phyloP scores from a whole-genome alignment of 2,113 vertebrate species.

The crab-eating macaque (Macaca fascicularis) region DNA sequence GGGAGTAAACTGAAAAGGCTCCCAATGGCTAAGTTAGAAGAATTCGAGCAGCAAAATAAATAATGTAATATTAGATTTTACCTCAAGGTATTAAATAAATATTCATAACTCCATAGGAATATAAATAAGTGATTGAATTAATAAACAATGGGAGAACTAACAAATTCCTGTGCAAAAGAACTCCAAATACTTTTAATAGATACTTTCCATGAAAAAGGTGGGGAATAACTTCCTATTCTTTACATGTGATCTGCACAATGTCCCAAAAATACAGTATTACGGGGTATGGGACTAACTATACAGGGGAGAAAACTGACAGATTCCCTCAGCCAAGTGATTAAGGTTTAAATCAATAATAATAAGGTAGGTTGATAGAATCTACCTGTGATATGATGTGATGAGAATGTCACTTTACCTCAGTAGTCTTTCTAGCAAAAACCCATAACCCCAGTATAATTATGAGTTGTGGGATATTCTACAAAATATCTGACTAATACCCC shows the following conservation, averaged over 20 bases:
- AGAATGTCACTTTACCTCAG: not conserved
- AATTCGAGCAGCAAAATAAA: not conserved
- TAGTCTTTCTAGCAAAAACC: not conserved
- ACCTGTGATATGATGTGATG: not conserved
- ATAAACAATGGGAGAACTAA: not conserved
- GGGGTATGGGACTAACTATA: accelerated
- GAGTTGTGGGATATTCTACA: not conserved
- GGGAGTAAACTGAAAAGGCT: not conserved
- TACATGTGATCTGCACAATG: not conserved
- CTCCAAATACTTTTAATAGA: not conserved
- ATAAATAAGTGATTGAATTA: not conserved
- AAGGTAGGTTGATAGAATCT: not conserved
- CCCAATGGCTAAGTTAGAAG: not conserved
- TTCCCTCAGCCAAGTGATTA: not conserved
- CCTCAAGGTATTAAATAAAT: not conserved
- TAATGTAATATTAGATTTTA: not conserved
- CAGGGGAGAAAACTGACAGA: not conserved
- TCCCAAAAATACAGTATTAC: not conserved
- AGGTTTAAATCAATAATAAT: not conserved
- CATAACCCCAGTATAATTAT: not conserved
- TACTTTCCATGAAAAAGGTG: not conserved
- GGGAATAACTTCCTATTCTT: not conserved
- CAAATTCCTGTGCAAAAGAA: not conserved
- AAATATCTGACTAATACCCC: not conserved
- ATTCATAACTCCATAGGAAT: not conserved